A percentile compares a stretch with the other conserved stretches of the same genome.
These are phyloP conservation scores for Euplexia lucipara DNA, from an alignment of 2,888 invertebrate species.

Conservation along the genomic window DNA sequence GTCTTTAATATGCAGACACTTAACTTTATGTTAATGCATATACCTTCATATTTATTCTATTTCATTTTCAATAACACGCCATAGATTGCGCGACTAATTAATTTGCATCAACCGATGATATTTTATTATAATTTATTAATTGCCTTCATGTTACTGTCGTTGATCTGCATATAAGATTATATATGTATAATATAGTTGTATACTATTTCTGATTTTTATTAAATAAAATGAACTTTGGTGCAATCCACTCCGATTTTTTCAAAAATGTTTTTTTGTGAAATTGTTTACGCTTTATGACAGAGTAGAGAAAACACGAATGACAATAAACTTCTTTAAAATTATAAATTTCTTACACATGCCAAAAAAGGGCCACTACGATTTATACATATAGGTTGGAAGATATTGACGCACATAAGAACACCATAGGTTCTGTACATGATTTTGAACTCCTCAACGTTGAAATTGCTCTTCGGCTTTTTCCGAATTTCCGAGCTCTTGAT, in stretches of 20 bases:
- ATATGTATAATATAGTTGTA: too few species aligned
- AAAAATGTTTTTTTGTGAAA: constrained; percentile 22
- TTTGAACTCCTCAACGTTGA: too few species aligned
- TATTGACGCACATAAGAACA: too few species aligned
- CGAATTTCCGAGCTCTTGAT: too few species aligned
- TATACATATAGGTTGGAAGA: too few species aligned
- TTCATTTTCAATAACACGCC: constrained; percentile 19
- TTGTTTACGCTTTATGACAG: constrained; percentile 36
- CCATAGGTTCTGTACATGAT: too few species aligned
- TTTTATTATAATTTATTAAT: constrained; percentile 11
- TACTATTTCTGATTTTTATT: too few species aligned
- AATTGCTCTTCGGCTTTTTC: too few species aligned
- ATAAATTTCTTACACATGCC: too few species aligned
- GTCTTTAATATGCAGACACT: background rate
- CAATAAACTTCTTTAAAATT: too few species aligned
- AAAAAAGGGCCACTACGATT: too few species aligned
- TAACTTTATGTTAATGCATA: background rate
- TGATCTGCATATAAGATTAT: background rate
- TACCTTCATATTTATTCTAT: constrained; percentile 2
- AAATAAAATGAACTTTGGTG: constrained; percentile 30
- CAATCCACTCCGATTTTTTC: constrained; percentile 39
- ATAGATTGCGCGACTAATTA: constrained; percentile 3
- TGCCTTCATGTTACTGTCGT: background rate
- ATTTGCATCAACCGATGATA: constrained; percentile 23
- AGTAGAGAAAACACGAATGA: background rate